Base-by-base conservation (phyloP, 2,113 vertebrate species). In the Xiphorhynchus elegans region DNA sequence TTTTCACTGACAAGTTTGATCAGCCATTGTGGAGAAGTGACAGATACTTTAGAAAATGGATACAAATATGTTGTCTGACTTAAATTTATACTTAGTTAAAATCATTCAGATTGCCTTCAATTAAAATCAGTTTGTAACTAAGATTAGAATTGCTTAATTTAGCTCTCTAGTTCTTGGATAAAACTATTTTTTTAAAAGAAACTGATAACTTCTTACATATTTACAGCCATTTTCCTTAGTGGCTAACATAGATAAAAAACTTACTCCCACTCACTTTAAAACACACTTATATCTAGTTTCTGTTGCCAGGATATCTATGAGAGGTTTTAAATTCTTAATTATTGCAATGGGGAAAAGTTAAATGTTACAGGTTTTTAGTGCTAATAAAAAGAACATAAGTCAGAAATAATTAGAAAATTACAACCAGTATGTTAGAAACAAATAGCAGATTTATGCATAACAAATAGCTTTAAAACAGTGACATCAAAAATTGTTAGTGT, bases 1-100 rank as follows among this genome's bases (percentile, higher is more conserved):
- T 98, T 97, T 97, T 97, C 96, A 95, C 87, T 96, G 90, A 96
- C 95, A 97, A 96, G 85, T 97, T 97, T 97, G 93, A 98, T 98
- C 97, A 97, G 95, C 88, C 53, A 39, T 93, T 96, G 84, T 95
- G 87, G 83, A 94, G 86, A 96, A 97, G 90, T 96, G 96, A 97
- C 96, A 96, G 75, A 91, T 94, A 70, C 66, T 97, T 90, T 91
- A 94, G 89, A 90, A 96, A 96, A 95, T 83, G 60, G 87, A 93
- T 96, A 95, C 82, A 95, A 87, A 97, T 94, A 79, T 53, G 56
- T 90, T 93, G 44, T 84, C 86, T 87, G 80, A 63, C 53, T 94
- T 82, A 44, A 63, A 78, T 78, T 93, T 92, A 88, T 88, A 53
- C 69, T 31, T 78, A 28, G 25, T 70, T 87, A 94, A 87, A 84